These are phyloP conservation scores for Meloe dianella DNA, from an alignment of 2,888 invertebrate species.

Conservation along the genomic window DNA sequence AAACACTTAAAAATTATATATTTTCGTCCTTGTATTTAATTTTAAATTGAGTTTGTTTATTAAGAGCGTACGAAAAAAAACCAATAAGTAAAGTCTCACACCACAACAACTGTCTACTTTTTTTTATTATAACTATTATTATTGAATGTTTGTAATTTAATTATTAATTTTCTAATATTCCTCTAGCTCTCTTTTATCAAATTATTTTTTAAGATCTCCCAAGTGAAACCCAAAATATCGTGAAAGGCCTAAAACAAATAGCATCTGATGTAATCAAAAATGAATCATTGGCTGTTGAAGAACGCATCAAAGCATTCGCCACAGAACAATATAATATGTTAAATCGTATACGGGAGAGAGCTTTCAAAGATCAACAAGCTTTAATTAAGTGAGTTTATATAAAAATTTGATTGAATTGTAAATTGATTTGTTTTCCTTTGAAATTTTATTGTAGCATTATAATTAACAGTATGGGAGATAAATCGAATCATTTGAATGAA, in stretches of 20 bases:
- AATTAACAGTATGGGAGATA: constrained; percentile 1
- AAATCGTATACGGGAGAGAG: constrained; percentile 74
- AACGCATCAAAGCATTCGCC: constrained; percentile 75
- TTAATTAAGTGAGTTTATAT: constrained; percentile 52
- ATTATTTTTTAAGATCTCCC: constrained; percentile 55
- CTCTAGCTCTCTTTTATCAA: constrained; percentile 21
- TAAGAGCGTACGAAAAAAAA: neutral
- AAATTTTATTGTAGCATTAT: neutral
- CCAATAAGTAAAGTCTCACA: neutral
- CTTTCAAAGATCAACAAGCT: constrained; percentile 73
- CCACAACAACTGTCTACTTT: neutral
- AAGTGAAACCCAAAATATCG: constrained; percentile 63
- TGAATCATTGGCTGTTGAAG: constrained; percentile 74
- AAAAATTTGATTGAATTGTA: neutral
- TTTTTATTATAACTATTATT: neutral
- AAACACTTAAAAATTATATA: constrained; percentile 8
- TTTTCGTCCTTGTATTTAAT: constrained; percentile 18
- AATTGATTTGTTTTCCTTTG: neutral
- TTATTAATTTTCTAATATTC: constrained; percentile 9
- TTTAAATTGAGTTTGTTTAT: neutral
- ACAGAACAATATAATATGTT: constrained; percentile 77
- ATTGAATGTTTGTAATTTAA: neutral
- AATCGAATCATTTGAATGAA: neutral
- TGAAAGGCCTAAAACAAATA: constrained; percentile 69
- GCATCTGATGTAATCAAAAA: constrained; percentile 72